phyloP scores from a whole-genome alignment of 2,797 vertebrate genomes.

The Denticeps clupeoides region DNA sequence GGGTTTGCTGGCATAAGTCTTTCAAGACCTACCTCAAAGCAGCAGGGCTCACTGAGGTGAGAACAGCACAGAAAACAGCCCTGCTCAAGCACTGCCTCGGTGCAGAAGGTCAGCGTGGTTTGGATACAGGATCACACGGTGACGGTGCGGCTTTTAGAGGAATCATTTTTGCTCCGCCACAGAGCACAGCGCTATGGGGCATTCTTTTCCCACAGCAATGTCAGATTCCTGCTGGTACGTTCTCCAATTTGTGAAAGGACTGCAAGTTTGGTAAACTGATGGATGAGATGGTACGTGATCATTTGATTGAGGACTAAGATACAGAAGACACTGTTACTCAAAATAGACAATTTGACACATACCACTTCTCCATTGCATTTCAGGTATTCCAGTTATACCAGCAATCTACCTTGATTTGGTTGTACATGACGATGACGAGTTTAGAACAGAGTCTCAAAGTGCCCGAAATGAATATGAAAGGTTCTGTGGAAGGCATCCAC shows the following conservation, averaged over 20 bases:
- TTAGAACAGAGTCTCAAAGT: too few species aligned
- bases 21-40: conserved; percentile 1
- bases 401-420: too few species aligned
- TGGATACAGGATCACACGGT: too few species aligned
- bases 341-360: neutral
- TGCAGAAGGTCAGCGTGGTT: neutral
- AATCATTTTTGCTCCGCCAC: conserved; percentile 2
- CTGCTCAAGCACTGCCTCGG: conserved; percentile 1
- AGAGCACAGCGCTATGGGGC: neutral
- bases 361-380: neutral
- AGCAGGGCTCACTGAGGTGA: neutral
- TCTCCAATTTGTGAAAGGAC: too few species aligned
- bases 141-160: too few species aligned
- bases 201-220: neutral
- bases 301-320: too few species aligned
- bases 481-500: too few species aligned
- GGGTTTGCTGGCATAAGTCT: neutral
- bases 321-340: neutral
- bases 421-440: too few species aligned
- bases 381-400: too few species aligned
- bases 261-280: too few species aligned
- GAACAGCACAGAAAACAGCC: neutral
- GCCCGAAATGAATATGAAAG: too few species aligned
- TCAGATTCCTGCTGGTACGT: neutral
- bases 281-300: too few species aligned